Evolutionary conservation across 2,797 vertebrate genomes (phyloP), one percentile per base, ranked within the genome.

Genomic region (Rachycentron canadum): DNA sequence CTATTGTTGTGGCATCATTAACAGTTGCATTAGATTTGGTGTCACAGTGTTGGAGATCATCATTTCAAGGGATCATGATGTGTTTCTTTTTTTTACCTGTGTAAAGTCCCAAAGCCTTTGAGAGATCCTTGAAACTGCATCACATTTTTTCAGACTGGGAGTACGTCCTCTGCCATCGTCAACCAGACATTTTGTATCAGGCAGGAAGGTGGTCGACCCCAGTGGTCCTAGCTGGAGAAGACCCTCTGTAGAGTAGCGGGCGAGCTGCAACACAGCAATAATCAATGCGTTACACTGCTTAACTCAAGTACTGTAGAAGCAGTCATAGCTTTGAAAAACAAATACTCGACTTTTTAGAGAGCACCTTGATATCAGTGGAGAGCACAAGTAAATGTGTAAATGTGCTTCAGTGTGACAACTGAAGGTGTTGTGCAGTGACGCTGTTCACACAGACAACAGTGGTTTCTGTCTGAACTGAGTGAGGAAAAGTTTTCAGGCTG

Each of bases 31-130:
- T 26, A 17, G 2, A 23, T 49, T 41, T 68, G 38, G n/a, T 25
- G 38, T 34, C 11, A 5, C 34, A 40, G 10, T 32, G 11, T 23
- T 11, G 23, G 43, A 55, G 30, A 69, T 55, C 38, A 43, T 19
- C 13, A 13, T 26, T 26, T 56, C 38, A 64, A n/a, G 1, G 25
- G 32, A 30, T 50, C 34, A 17, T 60, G 11, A 34, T 7, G 1
- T 25, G 4, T 55, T 45, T 47, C 55, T 26, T 2, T 34, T 34
- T 36, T 57, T 69, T 90, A 98, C 98, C 97, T 99, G 98, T 28
- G 97, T 98, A 73, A 99, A 99, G 90, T 99, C 97, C 98, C 98
- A 99, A 71, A 99, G 96, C 78, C 96, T 95, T 89, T 99, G 98
- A 0, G 97, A 95, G 1, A 93, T 92, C 79, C 97, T 95, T 9